These are phyloP conservation scores for Mesorhabditis belari DNA, from an alignment of 2,888 invertebrate genomes.

Conservation along the genomic window DNA sequence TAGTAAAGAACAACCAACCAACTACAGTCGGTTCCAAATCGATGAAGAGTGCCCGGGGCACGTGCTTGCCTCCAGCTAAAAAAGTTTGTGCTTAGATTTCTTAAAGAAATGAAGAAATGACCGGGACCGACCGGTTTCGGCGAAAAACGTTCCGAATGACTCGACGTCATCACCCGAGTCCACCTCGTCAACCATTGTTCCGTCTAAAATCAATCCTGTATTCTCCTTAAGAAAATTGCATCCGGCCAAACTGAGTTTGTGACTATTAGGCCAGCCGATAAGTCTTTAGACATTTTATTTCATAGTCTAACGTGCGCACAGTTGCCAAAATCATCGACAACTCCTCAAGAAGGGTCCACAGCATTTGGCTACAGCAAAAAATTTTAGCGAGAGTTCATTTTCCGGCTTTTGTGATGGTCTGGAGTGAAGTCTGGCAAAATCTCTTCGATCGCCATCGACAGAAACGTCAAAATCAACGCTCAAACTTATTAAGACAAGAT, in stretches of 20 bases:
- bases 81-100: neutral
- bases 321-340: neutral
- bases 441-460: neutral
- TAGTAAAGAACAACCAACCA: conserved; percentile 18
- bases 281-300: no score
- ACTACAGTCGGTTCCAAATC: conserved; percentile 47
- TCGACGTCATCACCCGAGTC: conserved; percentile 64
- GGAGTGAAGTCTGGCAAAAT: neutral
- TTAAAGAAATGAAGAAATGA: neutral
- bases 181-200: conserved; percentile 28
- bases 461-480: no score
- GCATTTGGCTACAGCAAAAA: no score
- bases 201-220: conserved; percentile 23
- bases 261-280: no score
- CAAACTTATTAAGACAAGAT: no score
- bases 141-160: conserved; percentile 75
- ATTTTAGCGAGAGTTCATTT: conserved; percentile 10
- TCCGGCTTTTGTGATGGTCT: no score
- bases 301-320: no score
- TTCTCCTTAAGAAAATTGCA: no score
- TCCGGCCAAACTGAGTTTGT: neutral
- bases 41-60: conserved; percentile 33
- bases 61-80: conserved; percentile 62
- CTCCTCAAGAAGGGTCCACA: no score
- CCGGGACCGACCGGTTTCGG: conserved; percentile 68